Conservation (phyloP, 2,113 vertebrate species). For the Synodontis membranacea region DNA sequence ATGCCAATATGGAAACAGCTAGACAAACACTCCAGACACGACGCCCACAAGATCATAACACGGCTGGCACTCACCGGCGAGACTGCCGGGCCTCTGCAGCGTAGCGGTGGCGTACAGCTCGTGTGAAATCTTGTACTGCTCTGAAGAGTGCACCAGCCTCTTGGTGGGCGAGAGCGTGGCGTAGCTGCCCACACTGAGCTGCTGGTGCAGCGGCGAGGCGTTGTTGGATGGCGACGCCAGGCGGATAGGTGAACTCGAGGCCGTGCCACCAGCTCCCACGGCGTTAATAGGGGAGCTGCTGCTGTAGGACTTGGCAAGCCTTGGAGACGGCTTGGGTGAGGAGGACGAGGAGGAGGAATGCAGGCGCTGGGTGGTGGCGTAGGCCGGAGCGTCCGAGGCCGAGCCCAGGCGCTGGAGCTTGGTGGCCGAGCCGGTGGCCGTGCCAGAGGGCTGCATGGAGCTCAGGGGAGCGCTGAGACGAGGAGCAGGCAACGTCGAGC, state of each 20-base stretch:
- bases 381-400: conserved; percentile 79
- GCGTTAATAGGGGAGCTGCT: conserved; percentile 86
- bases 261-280: conserved; percentile 77
- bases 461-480: conserved; percentile 87
- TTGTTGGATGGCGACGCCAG: conserved; percentile 86
- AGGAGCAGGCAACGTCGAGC: conserved; percentile 90
- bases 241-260: conserved; percentile 79
- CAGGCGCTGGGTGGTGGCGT: conserved; percentile 82
- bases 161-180: conserved; percentile 95
- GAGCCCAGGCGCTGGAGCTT: conserved; percentile 91
- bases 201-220: conserved; percentile 84
- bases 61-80: conserved; percentile 80
- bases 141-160: conserved; percentile 89
- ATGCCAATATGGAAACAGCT: background rate
- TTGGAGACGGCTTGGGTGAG: conserved; percentile 91
- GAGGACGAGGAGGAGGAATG: conserved; percentile 80
- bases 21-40: conserved; percentile 24
- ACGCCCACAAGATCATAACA: conserved; percentile 26
- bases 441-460: conserved; percentile 76
- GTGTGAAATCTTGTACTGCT: conserved; percentile 95
- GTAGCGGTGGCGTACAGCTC: conserved; percentile 94
- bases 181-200: conserved; percentile 86
- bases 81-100: conserved; percentile 92
- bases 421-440: conserved; percentile 80
- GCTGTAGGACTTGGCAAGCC: conserved; percentile 96